Base-by-base conservation (phyloP, 1,140 invertebrate genomes). In the Brachionus paranguensis region DNA sequence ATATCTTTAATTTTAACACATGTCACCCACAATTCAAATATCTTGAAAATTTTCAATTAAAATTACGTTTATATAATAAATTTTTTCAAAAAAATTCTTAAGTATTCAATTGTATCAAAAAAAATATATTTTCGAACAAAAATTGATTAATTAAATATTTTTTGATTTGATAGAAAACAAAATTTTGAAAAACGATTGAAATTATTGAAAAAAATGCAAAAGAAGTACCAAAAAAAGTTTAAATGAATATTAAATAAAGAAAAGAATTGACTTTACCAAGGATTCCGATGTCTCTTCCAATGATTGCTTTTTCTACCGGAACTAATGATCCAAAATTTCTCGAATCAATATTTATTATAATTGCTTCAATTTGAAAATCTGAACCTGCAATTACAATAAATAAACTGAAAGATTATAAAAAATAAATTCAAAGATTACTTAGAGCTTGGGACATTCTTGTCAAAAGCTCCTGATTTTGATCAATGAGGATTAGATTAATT, bases 261-360 rank as follows among this genome's bases (percentile, higher is more conserved):
- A 70, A 70, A 5, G 33, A 7, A 20, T 74, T 74, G 10, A 47
- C 7, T 45, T 74, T 81, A 81, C 78, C 53, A 20, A 81, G 45
- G 14, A 81, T 81, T 41, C 78, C 78, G n/a, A 81, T 47, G 12
- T 81, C 64, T 29, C 41, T 60, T 11, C 50, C 78, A 64, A 81
- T 64, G 8, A 81, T 37, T 24, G 24, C 14, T 27, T 81, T 81
- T 81, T 81, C 78, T 12, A 81, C 12, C 4, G 43, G 11, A 45
- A 45, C 24, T 14, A 64, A 81, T 4, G 78, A 81, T 17, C 60
- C 41, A 10, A 24, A 45, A 43, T 68, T 64, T 29, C 37, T 47
- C 5, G 43, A 20, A 64, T 81, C 53, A 10, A 81, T 41, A 17
- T 11, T 41, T 27, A 81, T 60, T 2, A n/a, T 1, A 24, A 81